Base-by-base conservation (phyloP, 2,797 vertebrate genomes). In the Sebastes itinus region DNA sequence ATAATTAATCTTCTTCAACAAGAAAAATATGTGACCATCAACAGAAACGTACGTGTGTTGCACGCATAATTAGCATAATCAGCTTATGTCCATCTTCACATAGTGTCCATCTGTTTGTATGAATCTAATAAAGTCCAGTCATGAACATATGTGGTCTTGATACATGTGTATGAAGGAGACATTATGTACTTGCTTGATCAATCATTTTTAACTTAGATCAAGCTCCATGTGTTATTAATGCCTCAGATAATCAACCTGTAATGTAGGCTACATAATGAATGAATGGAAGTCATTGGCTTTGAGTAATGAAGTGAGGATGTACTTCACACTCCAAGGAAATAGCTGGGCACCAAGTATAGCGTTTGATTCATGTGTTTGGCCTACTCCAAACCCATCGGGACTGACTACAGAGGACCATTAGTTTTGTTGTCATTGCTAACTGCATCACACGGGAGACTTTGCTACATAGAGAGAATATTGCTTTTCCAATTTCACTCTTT, bases 371-470 rank as follows among this genome's bases (percentile, higher is more conserved):
- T 93, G 89, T 69, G 73, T 76, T 89, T 85, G 92, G 92, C 90
- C 91, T 92, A 85, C 85, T 90, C 82, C 60, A n/a, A 89, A 78
- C 84, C 92, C 84, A 74, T 23, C 62, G 92, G 92, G 91, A 92
- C 83, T 33, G 75, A 85, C 76, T 82, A 72, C 79, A 52, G 83
- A 85, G 81, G 77, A 78, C 82, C 92, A 94, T 93, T 93, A 92
- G 81, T 94, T 94, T 80, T 84, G 91, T 87, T 94, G 89, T 94
- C 92, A 88, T 89, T 89, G 84, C 90, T 89, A 93, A 94, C 91
- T 87, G 89, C 86, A 93, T 94, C 90, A 89, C 84, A 87, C 78
- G 32, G 62, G 78, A 92, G 89, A 88, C 84, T 91, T 86, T 76
- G 82, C 86, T 46, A 88, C 86, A 87, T 69, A 38, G 80, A 56